Evolutionary conservation across 1,140 invertebrate species (phyloP).

Genomic region (Paraescarpia echinospica): DNA sequence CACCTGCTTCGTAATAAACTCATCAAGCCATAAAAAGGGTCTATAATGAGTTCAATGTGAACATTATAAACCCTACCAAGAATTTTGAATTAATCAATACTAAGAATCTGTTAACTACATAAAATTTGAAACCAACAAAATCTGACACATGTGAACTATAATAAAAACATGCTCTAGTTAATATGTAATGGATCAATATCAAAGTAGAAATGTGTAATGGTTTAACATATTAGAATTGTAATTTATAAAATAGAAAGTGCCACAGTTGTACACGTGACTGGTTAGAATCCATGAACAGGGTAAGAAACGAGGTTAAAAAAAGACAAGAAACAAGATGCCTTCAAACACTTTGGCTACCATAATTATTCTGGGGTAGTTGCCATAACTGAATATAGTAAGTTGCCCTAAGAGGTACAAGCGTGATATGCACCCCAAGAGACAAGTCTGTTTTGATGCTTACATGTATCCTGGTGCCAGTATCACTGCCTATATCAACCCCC

Average conservation of each 20-base stretch:
- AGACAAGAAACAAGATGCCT: no score
- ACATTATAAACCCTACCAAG: neutral
- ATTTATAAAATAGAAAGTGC: neutral
- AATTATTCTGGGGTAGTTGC: no score
- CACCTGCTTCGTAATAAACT: neutral
- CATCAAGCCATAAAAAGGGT: neutral
- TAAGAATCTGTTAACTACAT: neutral
- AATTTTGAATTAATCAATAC: neutral
- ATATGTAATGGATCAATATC: neutral
- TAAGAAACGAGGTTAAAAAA: no score
- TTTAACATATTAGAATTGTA: neutral
- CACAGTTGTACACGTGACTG: neutral
- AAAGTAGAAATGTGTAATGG: no score
- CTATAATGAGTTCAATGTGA: neutral
- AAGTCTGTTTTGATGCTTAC: no score
- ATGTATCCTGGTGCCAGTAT: no score
- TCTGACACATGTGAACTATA: neutral
- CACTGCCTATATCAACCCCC: no score
- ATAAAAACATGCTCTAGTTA: neutral
- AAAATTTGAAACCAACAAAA: neutral
- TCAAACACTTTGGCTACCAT: no score
- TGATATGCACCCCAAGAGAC: no score
- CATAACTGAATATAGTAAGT: no score
- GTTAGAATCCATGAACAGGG: no score
- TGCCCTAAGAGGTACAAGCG: no score